These are phyloP conservation scores for Stomatorhinus walkeri DNA, from an alignment of 2,797 vertebrate species.

Conservation along the genomic window DNA sequence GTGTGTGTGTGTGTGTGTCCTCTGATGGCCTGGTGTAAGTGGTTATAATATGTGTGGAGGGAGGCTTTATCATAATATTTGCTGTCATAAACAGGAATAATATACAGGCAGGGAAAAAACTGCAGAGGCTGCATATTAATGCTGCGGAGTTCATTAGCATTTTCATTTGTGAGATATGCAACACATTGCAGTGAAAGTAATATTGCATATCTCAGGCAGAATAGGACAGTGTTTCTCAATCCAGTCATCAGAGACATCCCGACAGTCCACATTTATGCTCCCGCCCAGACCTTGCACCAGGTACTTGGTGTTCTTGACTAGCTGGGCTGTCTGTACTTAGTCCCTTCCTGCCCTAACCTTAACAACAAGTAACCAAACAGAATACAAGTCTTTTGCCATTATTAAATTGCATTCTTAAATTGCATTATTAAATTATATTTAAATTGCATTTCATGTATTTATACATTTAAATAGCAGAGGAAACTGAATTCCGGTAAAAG, in stretches of 20 bases:
- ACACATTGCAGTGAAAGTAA: neutral
- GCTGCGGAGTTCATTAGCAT: neutral
- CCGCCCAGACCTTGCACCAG: neutral
- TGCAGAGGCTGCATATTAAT: neutral
- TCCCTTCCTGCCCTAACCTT: neutral
- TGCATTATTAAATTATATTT: neutral
- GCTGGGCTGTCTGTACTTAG: neutral
- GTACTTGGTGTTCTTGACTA: neutral
- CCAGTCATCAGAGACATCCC: neutral
- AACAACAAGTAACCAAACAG: neutral
- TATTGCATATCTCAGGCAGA: neutral
- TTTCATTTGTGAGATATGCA: neutral
- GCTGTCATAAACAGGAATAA: neutral
- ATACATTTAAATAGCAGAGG: neutral
- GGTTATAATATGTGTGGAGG: neutral
- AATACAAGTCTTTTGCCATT: neutral
- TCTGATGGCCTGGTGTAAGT: neutral
- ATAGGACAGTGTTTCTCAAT: neutral
- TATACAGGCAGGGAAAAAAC: neutral
- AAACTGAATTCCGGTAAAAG: neutral
- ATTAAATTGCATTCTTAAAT: neutral
- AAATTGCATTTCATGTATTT: neutral
- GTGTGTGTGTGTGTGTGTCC: neutral
- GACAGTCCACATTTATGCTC: neutral
- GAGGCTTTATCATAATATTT: neutral